A percentile compares a stretch with the other conserved stretches of the same genome.
Evolutionary conservation across 1,140 invertebrate genomes (phyloP).

Genomic region (Mactra quadrangularis): DNA sequence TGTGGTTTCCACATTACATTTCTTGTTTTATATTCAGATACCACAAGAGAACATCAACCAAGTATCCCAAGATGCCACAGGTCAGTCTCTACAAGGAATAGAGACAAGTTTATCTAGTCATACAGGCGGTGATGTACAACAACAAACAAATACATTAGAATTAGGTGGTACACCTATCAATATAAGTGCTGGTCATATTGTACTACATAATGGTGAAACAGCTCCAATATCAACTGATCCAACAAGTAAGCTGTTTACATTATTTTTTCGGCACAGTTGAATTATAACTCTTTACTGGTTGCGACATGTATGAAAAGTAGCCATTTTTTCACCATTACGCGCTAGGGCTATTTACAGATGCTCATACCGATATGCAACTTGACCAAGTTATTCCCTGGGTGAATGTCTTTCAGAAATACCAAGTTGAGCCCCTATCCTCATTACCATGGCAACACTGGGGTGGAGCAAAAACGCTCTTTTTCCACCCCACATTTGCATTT

Average conservation of each 20-base stretch:
- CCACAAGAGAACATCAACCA: slow-evolving; percentile 50
- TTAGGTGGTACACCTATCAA: slow-evolving; percentile 3
- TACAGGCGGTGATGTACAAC: neutral
- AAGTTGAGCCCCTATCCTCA: too few relatives aligned
- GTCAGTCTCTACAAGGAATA: neutral
- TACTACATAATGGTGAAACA: slow-evolving; percentile 43
- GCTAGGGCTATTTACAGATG: too few relatives aligned
- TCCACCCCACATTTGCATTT: too few relatives aligned
- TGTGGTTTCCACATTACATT: too few relatives aligned
- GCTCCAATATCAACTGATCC: slow-evolving; percentile 46
- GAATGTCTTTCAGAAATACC: too few relatives aligned
- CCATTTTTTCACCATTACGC: too few relatives aligned
- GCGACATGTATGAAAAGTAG: too few relatives aligned
- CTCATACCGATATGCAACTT: too few relatives aligned
- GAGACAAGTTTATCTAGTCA: slow-evolving; percentile 5
- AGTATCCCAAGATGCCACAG: neutral
- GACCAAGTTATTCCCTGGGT: too few relatives aligned
- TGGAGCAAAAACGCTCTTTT: too few relatives aligned
- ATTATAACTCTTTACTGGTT: too few relatives aligned
- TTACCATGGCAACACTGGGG: too few relatives aligned
- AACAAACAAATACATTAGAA: neutral
- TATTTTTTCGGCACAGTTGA: neutral
- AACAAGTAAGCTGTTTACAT: slow-evolving; percentile 26
- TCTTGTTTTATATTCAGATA: slow-evolving; percentile 10
- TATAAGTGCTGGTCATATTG: slow-evolving; percentile 27